Base-by-base conservation (phyloP, 2,797 vertebrate species). In the Syngnathus rostellatus region DNA sequence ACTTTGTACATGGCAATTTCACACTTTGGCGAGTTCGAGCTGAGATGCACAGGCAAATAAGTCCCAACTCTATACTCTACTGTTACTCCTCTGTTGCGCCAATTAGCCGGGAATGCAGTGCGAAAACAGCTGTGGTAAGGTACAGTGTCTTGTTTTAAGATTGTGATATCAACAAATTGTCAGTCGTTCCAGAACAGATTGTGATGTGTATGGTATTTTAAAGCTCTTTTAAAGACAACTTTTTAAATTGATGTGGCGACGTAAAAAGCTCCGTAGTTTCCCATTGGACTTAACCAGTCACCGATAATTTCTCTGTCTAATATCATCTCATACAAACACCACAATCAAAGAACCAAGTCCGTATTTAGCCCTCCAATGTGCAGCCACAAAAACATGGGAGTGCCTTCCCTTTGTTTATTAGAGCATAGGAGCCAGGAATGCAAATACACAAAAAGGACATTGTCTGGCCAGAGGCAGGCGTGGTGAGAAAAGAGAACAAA, bases 371-470 rank as follows among this genome's bases (percentile, higher is more conserved):
- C 84, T 75, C 80, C 71, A 77, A 78, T 80, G 81, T 73, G 43
- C 69, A 85, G 82, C 77, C 84, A 81, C 82, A 84, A 81, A 88
- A 89, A 89, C 86, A 86, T 81, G 77, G 81, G 81, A 85, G 84
- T 83, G 80, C 81, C 58, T 81, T 85, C 78, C 77, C 80, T 90
- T 89, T 87, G 87, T 88, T 86, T 89, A 86, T 84, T 80, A 76
- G 81, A 85, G 85, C 82, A 88, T 72, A 83, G 86, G 85, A 82
- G 81, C 74, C 85, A 90, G 85, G 88, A 89, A 91, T 91, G 87
- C 85, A 83, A 84, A 86, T 81, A 85, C 85, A 90, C 89, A 90
- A 90, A 90, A 91, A 91, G 89, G 80, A 89, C 89, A 92, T 91
- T 91, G 90, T 92, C 84, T 84, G 81, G 78, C 81, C 80, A 86